Base-by-base conservation (phyloP, 1,140 invertebrate genomes). In the Psix sp. region DNA sequence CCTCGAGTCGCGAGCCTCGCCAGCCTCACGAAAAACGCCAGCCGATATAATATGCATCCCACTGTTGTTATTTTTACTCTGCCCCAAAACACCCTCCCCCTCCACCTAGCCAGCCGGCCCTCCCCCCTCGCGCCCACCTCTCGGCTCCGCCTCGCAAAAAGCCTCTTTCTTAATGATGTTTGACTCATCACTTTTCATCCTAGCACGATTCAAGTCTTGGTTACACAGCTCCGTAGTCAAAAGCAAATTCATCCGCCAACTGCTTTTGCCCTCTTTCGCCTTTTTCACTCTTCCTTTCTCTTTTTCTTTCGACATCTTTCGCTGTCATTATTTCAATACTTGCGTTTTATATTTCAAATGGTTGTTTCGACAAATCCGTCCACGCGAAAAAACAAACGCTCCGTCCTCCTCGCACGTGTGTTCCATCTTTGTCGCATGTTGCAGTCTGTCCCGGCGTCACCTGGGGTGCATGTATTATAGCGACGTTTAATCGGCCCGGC, bases 1-100 rank as follows among this genome's bases (percentile, higher is more conserved):
- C 46, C 72, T 74, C 63, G 65, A 52, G 16, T 18, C 38, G 33
- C 5, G 5, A 11, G 15, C 33, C 13, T 13, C 5, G 33, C 33
- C 24, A 39, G 36, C n/a, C 57, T 57, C 43, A 48, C n/a, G 56
- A 56, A 56, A 73, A 68, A 67, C 63, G 63, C 24, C 56, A 14
- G 11, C 57, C 49, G 48, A 65, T 75, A 75, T 35, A 65, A 66
- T 60, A 75, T 75, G 65, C 72, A 75, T 70, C 67, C 35, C n/a
- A n/a, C n/a, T 62, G 65, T 70, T 70, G 65, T 54, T 68, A 52
- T 56, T 68, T 48, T 68, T 67, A 54, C 49, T 42, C 21, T 15
- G 38, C 16, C 16, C 36, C 26, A 67, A 56, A 51, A 57, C 33
- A 56, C 54, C 15, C 46, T 14, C 18, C n/a, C 5, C 26, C 26